Conservation (phyloP, 2,113 vertebrate species). For the Microtus pennsylvanicus region DNA sequence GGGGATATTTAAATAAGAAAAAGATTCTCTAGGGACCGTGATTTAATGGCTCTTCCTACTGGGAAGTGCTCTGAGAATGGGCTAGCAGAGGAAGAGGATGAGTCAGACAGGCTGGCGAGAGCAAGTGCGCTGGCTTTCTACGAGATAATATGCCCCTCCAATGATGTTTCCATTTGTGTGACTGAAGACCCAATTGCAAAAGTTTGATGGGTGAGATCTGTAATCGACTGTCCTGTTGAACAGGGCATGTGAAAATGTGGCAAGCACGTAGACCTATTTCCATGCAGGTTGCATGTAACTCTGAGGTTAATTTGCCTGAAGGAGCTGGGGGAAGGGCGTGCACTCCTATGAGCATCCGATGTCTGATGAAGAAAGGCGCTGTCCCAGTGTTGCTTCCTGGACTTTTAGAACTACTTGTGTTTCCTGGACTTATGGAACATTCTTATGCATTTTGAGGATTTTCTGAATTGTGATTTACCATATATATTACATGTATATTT, state of each 20-base stretch:
- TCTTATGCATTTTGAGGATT: background rate
- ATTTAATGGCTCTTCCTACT: background rate
- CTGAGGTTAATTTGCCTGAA: background rate
- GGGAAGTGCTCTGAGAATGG: background rate
- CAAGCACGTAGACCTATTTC: background rate
- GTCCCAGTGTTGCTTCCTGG: background rate
- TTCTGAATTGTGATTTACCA: background rate
- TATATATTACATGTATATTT: background rate
- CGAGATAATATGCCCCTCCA: background rate
- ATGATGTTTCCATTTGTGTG: background rate
- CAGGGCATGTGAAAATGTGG: background rate
- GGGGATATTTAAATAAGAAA: background rate
- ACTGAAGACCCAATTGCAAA: background rate
- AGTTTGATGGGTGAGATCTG: background rate
- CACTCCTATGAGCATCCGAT: fast-evolving
- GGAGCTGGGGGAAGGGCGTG: background rate
- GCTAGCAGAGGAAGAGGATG: background rate
- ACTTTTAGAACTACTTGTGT: background rate
- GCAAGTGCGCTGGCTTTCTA: background rate
- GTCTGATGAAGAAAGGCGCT: background rate
- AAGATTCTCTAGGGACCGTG: background rate
- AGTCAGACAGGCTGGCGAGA: background rate
- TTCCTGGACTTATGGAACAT: background rate
- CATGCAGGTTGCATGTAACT: background rate
- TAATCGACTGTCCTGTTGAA: conserved; percentile 6